Conservation (phyloP, 1,140 invertebrate species). For the Reticulitermes speratus region DNA sequence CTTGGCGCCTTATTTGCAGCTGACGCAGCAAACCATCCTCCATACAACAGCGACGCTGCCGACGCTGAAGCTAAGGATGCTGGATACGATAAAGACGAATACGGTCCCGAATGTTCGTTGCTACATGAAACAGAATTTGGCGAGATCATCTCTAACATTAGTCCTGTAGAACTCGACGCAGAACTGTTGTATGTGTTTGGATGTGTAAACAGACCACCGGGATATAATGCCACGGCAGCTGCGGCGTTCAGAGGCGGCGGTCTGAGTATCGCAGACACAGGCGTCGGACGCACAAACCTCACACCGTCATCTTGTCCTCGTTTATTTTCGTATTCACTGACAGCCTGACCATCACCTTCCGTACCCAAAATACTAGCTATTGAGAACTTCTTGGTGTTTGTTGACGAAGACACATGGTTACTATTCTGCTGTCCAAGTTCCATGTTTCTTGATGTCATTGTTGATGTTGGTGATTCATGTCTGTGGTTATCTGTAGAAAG, state of each 20-base stretch:
- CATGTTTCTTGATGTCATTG: not conserved
- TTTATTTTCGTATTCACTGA: not conserved
- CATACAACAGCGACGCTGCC: slow-evolving; percentile 25
- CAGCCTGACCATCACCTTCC: not conserved
- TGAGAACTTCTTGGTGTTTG: not conserved
- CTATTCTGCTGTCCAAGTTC: not conserved
- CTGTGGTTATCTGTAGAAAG: not conserved
- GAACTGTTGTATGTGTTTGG: not conserved
- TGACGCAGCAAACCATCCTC: slow-evolving; percentile 28
- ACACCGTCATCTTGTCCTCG: not conserved
- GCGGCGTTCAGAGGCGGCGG: not conserved
- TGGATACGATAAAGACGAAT: not conserved
- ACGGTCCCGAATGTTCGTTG: not conserved
- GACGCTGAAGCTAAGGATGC: not conserved
- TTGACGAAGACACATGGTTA: not conserved
- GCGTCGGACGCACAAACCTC: slow-evolving; percentile 17
- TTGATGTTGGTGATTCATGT: not conserved
- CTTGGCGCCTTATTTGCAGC: slow-evolving; percentile 19
- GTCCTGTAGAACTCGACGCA: not conserved
- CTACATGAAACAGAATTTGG: not conserved
- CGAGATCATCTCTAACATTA: slow-evolving; percentile 6
- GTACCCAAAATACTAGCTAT: slow-evolving; percentile 29
- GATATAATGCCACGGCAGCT: not conserved
- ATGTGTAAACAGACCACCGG: not conserved
- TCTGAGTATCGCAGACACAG: not conserved